Evolutionary conservation across 2,797 vertebrate species (phyloP), one percentile per base, ranked within the genome.

Genomic region (Acanthurus tractus): DNA sequence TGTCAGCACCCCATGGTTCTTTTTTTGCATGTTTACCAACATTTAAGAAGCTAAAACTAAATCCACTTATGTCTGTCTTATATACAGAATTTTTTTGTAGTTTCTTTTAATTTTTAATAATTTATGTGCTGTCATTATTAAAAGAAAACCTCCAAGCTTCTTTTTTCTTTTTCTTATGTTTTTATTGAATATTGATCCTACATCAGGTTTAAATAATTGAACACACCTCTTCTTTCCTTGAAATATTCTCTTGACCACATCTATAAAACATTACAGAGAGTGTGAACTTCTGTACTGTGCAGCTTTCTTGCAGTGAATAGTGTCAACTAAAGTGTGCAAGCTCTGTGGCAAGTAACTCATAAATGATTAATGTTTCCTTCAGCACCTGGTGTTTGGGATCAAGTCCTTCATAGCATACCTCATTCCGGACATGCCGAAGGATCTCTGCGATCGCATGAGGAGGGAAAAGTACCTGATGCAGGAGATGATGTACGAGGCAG

Each of bases 401-500:
- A 99, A 99, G 93, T 99, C 98, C 78, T 99, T 99, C 95, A 99
- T 99, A 74, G 98, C 98, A 15, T 99, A 99, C 94, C 96, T 99
- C 90, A 99, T 99, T 86, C 98, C 98, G 1, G 98, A 99, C 91
- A 96, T 99, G 95, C 98, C 98, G 40, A 99, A 98, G 94, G 97
- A 96, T 80, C 95, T 99, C 29, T 98, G 97, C 3, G 98, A 99
- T 76, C 96, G 97, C 82, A 99, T 99, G 96, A 94, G 98, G 66
- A 95, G 98, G 67, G 98, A 99, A 84, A 99, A 99, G 84, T 99
- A 99, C 87, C 94, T 99, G 88, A 98, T 99, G 91, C 98, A 99
- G 91, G 98, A 99, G 90, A 99, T 99, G 98, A 97, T 99, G 97
- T 99, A 99, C 7, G 97, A 99, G 84, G 97, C 98, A 0, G 98